Base-by-base conservation (phyloP, 2,888 invertebrate genomes). In the Leptogaster cylindrica region DNA sequence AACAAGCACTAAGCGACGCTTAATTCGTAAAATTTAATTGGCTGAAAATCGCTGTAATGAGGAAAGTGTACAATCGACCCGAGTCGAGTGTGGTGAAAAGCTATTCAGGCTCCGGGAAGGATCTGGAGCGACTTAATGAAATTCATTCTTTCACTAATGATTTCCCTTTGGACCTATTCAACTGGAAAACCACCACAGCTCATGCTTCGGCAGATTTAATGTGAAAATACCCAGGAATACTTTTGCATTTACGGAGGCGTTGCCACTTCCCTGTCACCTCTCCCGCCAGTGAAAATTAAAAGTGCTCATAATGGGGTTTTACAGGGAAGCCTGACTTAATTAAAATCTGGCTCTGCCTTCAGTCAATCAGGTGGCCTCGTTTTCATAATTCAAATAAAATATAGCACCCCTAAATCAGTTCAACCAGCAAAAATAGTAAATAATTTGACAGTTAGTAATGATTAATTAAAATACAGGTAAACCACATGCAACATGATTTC, bases 191-290 rank as follows among this genome's bases (percentile, higher is more conserved):
- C 39, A 27, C 58, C 58, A 41, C 39, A 41, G 58, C 41, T 58
- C 58, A 58, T 58, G 58, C 58, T 58, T 58, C 58, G 41, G 41
- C 58, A 58, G 58, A 58, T 58, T 58, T 58, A 58, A 58, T 58
- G 58, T 39, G 41, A 58, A 39, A 58, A 58, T 58, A 41, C 25
- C 8, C 12, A 14, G 12, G 27, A 12, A 5, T 10, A 25, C 16
- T 44, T 10, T 10, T 31, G 31, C 10, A 31, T 8, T 7, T 12
- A 14, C 10, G n/a, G 10, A 12, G 14, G 7, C 41, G 14, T 7
- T 7, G 18, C 12, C 51, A 12, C 16, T 46, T 46, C 10, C 6
- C 6, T 7, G 31, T 8, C 46, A 46, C 23, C 46, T 23, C 16
- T 12, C 23, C 7, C 58, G 18, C 10, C 25, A 25, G 41, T 58